phyloP scores from a whole-genome alignment of 2,797 vertebrate species.

The Yasuhikotakia modesta region DNA sequence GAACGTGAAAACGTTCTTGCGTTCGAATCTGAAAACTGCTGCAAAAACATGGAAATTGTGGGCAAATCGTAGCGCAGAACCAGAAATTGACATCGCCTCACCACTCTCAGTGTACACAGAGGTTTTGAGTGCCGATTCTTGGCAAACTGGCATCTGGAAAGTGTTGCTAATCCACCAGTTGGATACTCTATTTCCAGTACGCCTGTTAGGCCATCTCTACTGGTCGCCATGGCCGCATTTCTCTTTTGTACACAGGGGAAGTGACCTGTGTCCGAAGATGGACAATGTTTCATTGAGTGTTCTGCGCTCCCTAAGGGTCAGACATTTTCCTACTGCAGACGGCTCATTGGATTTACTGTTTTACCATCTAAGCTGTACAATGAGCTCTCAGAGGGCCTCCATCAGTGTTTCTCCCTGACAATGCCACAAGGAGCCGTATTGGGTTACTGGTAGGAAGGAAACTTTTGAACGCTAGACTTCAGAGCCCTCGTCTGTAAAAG shows the following conservation, averaged over 20 bases:
- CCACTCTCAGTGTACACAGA: constrained; percentile 46
- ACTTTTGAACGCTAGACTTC: constrained; percentile 38
- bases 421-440: constrained; percentile 50
- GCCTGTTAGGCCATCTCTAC: constrained; percentile 48
- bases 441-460: constrained; percentile 54
- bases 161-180: constrained; percentile 47
- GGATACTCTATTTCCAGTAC: constrained; percentile 42
- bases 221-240: constrained; percentile 54
- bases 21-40: constrained; percentile 34
- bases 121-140: constrained; percentile 26
- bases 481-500: constrained; percentile 34
- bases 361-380: constrained; percentile 63
- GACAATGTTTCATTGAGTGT: constrained; percentile 65
- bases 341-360: constrained; percentile 57
- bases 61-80: constrained; percentile 24
- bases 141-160: constrained; percentile 48
- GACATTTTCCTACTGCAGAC: constrained; percentile 62
- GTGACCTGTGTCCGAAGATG: constrained; percentile 62
- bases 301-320: constrained; percentile 56
- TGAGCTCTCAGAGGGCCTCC: constrained; percentile 57
- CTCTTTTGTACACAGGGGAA: constrained; percentile 57
- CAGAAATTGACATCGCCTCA: constrained; percentile 35
- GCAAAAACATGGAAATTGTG: constrained; percentile 37
- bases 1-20: constrained; percentile 35
- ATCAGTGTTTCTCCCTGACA: constrained; percentile 57